Percentiles rank a stretch among this genome's conserved stretches.
Conservation (phyloP, 1,140 invertebrate species). For the Panulirus ornatus region DNA sequence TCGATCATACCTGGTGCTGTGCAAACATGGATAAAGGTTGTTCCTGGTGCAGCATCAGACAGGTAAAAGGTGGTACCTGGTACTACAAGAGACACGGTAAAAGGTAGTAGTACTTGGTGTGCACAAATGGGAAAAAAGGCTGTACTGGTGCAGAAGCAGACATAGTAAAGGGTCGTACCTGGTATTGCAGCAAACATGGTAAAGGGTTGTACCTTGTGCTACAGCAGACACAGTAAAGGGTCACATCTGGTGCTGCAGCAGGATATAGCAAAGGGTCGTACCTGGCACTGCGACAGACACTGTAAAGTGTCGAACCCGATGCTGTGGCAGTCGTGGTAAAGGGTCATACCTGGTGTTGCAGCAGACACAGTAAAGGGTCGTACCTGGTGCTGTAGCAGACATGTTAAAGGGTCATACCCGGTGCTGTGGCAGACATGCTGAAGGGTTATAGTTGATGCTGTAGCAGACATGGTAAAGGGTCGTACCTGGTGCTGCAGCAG, state of each 20-base stretch:
- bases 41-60: no score
- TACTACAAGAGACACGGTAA: no score
- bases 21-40: no score
- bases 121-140: no score
- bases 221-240: neutral
- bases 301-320: conserved; percentile 51
- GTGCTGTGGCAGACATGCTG: neutral
- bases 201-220: neutral
- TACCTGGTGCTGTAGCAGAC: conserved; percentile 48
- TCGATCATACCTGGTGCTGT: no score
- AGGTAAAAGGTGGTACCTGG: no score
- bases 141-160: neutral
- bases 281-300: neutral
- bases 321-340: conserved; percentile 34
- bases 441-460: neutral
- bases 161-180: neutral
- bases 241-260: neutral
- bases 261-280: neutral
- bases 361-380: no score
- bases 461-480: neutral
- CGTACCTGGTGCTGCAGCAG: neutral
- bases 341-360: conserved; percentile 30
- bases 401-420: conserved; percentile 42
- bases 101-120: no score
- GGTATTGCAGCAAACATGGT: no score